phyloP scores from a whole-genome alignment of 2,888 invertebrate genomes.

The Selenia dentaria region DNA sequence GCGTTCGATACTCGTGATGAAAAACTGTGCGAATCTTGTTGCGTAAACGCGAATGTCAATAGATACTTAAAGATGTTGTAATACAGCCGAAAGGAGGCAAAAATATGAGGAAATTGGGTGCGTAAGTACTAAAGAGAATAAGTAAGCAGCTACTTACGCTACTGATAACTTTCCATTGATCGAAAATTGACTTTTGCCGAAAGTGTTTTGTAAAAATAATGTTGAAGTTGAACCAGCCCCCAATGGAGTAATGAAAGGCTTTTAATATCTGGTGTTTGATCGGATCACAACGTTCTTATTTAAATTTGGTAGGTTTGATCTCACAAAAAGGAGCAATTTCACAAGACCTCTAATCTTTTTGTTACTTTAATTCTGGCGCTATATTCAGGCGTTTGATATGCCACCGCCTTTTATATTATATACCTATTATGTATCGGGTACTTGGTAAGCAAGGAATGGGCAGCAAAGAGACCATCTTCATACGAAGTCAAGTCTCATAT shows the following conservation, averaged over 20 bases:
- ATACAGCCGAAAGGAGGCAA: slow-evolving; percentile 4
- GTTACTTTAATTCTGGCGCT: no score
- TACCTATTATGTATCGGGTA: no score
- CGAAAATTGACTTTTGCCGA: background rate
- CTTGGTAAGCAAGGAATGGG: no score
- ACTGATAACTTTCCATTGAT: slow-evolving; percentile 10
- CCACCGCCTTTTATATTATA: no score
- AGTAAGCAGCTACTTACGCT: background rate
- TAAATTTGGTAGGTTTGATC: no score
- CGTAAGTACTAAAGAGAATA: background rate
- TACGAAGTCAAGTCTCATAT: no score
- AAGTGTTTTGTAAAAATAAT: background rate
- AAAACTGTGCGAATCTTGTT: slow-evolving; percentile 5
- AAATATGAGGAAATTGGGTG: slow-evolving; percentile 9
- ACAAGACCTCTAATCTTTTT: no score
- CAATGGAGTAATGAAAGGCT: background rate
- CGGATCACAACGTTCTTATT: no score
- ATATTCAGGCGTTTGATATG: no score
- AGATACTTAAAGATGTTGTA: slow-evolving; percentile 3
- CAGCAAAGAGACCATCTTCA: no score
- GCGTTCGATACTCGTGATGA: background rate
- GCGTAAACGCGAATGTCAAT: slow-evolving; percentile 14
- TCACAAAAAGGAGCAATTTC: no score
- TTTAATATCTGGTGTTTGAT: background rate
- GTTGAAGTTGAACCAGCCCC: background rate